phyloP scores from a whole-genome alignment of 2,888 invertebrate species.

The Scaptomyza cyrtandrae region DNA sequence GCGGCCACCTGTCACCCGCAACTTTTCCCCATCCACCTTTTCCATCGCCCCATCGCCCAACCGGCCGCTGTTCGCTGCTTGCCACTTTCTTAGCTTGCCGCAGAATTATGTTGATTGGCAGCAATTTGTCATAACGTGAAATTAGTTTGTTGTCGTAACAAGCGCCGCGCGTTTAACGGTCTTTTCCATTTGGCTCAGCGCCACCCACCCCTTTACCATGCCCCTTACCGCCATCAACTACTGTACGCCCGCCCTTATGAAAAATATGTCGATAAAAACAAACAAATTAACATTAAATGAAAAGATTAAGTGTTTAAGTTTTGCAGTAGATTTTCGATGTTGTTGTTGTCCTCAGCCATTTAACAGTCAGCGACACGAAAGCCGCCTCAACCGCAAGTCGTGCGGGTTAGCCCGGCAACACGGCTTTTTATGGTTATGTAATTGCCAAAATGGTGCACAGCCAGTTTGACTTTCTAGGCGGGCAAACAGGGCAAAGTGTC shows the following conservation, averaged over 20 bases:
- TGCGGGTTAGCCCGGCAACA: conserved; percentile 30
- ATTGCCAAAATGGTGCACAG: conserved; percentile 45
- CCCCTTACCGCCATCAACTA: neutral
- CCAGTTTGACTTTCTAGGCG: conserved; percentile 1
- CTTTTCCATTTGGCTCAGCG: conserved; percentile 50
- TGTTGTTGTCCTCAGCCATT: conserved; percentile 45
- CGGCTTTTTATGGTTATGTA: conserved; percentile 52
- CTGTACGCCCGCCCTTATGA: conserved; percentile 31
- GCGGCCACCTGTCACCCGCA: conserved; percentile 30
- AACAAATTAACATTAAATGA: conserved; percentile 80
- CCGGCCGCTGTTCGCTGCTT: conserved; percentile 15
- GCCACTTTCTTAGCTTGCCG: conserved; percentile 70
- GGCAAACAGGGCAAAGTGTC: conserved; percentile 7
- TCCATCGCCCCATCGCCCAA: neutral
- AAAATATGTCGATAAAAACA: conserved; percentile 81
- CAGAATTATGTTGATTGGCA: conserved; percentile 80
- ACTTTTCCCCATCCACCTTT: neutral
- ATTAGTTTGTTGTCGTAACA: conserved; percentile 82
- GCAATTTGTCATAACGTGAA: conserved; percentile 81
- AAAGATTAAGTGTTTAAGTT: conserved; percentile 81
- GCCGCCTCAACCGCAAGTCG: neutral
- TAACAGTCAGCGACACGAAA: conserved; percentile 47
- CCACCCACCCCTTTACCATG: neutral
- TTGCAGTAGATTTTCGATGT: conserved; percentile 59
- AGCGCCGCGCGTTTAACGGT: conserved; percentile 75